Conservation (phyloP, 1,140 invertebrate species). For the Manduca sexta region DNA sequence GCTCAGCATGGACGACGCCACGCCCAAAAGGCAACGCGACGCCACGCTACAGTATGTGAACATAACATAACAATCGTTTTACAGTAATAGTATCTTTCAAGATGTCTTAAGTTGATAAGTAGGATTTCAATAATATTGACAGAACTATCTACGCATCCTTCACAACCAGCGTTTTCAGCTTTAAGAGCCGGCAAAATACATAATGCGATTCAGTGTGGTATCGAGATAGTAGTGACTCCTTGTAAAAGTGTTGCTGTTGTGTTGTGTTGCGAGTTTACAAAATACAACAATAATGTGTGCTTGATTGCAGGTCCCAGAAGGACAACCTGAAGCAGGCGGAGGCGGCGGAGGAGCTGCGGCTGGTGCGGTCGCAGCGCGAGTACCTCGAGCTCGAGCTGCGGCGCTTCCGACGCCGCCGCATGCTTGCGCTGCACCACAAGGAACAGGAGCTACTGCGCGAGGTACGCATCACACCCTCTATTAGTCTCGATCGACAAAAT, state of each 20-base stretch:
- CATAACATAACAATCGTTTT: not conserved
- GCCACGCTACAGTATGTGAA: constrained; percentile 85
- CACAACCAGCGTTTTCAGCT: too few relatives aligned
- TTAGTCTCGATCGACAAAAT: too few relatives aligned
- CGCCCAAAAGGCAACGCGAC: constrained; percentile 93
- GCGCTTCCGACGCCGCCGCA: constrained; percentile 92
- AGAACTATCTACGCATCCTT: too few relatives aligned
- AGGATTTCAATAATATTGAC: too few relatives aligned
- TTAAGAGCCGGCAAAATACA: too few relatives aligned
- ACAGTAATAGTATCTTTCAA: not conserved
- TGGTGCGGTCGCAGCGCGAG: constrained; percentile 91
- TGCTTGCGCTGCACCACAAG: constrained; percentile 89
- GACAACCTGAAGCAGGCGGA: constrained; percentile 94
- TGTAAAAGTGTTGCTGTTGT: too few relatives aligned
- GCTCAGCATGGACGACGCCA: constrained; percentile 91
- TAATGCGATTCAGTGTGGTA: too few relatives aligned
- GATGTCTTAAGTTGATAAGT: too few relatives aligned
- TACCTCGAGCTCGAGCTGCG: constrained; percentile 94
- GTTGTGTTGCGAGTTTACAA: too few relatives aligned
- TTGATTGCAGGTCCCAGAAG: constrained; percentile 83
- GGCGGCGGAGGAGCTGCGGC: constrained; percentile 89
- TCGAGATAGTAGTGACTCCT: too few relatives aligned
- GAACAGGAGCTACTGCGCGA: constrained; percentile 94
- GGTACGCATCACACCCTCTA: constrained; percentile 65
- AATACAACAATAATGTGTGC: too few relatives aligned